phyloP scores from a whole-genome alignment of 1,140 invertebrate genomes.

The Camponotus vicinus region DNA sequence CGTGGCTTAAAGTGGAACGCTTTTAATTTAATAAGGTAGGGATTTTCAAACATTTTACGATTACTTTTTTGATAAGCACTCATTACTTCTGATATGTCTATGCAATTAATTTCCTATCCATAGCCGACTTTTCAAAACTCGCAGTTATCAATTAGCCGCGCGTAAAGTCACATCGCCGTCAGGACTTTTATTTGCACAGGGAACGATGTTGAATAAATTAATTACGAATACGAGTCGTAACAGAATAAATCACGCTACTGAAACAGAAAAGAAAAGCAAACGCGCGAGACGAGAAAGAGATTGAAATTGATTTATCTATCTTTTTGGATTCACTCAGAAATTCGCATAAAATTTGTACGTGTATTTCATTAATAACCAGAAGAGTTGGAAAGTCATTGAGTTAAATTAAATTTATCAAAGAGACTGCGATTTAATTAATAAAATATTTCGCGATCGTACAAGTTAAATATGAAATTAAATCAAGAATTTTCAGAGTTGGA shows the following conservation, averaged over 20 bases:
- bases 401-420: neutral
- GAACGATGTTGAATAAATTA: slow-evolving; percentile 52
- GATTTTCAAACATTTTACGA: slow-evolving; percentile 10
- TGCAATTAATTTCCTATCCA: slow-evolving; percentile 43
- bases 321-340: neutral
- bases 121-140: neutral
- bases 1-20: neutral
- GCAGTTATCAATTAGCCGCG: slow-evolving; percentile 42
- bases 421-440: neutral
- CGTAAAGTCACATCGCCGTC: neutral
- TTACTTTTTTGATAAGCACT: neutral
- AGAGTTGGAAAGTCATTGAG: neutral
- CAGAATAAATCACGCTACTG: slow-evolving; percentile 1
- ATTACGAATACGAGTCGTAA: slow-evolving; percentile 37
- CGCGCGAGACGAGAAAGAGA: neutral
- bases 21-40: slow-evolving; percentile 31
- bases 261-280: slow-evolving; percentile 19
- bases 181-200: slow-evolving; percentile 35
- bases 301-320: slow-evolving; percentile 30
- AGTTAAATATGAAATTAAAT: neutral
- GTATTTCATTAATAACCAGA: slow-evolving; percentile 7
- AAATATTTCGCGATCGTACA: neutral
- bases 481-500: neutral
- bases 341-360: slow-evolving; percentile 12
- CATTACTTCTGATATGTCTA: neutral